Evolutionary conservation across 2,888 invertebrate species (phyloP).

Genomic region (Dioctria rufipes): DNA sequence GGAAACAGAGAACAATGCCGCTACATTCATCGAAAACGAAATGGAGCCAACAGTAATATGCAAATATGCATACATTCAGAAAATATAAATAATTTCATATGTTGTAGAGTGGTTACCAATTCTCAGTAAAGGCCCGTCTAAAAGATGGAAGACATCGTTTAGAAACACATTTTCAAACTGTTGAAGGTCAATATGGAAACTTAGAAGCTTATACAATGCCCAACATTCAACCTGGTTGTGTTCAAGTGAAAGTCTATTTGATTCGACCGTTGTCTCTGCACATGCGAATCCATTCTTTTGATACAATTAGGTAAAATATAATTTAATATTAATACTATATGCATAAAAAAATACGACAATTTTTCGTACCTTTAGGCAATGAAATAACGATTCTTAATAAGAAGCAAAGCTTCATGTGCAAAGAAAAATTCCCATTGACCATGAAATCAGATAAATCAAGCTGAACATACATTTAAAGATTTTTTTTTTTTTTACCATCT

Average conservation of each 20-base stretch:
- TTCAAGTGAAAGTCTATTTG: conserved; percentile 78
- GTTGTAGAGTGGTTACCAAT: conserved; percentile 76
- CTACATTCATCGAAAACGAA: conserved; percentile 83
- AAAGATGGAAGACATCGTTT: conserved; percentile 93
- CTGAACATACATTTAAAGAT: too few relatives aligned
- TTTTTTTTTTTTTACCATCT: too few relatives aligned
- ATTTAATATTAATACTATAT: conserved; percentile 42
- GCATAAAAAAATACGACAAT: too few relatives aligned
- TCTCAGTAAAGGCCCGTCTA: conserved; percentile 91
- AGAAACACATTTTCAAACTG: conserved; percentile 87
- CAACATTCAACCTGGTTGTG: conserved; percentile 84
- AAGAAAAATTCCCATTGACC: too few relatives aligned
- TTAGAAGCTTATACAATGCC: conserved; percentile 85
- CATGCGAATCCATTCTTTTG: conserved; percentile 78
- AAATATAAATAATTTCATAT: conserved; percentile 46
- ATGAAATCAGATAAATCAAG: too few relatives aligned
- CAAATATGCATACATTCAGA: not conserved
- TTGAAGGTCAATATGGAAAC: conserved; percentile 84
- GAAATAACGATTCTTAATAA: too few relatives aligned
- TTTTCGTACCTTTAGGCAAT: too few relatives aligned
- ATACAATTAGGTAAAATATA: conserved; percentile 73
- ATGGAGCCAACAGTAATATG: conserved; percentile 73
- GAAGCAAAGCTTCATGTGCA: too few relatives aligned
- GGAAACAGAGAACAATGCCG: conserved; percentile 86
- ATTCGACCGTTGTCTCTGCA: conserved; percentile 87